Conservation (phyloP, 2,113 vertebrate genomes). For the Nothocercus nigrocapillus region DNA sequence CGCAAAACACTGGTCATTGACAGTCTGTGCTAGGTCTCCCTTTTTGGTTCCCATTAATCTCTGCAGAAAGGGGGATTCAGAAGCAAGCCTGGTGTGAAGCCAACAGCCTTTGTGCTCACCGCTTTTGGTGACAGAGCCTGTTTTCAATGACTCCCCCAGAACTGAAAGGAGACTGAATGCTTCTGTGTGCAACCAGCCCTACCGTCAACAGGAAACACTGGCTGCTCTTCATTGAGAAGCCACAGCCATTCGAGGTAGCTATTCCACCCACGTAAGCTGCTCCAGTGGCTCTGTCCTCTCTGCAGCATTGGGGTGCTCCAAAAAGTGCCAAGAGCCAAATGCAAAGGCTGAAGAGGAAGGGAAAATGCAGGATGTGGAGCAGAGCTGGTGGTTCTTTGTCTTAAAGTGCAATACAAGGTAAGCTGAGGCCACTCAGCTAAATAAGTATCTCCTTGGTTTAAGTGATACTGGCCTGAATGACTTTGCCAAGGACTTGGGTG, state of each 20-base stretch:
- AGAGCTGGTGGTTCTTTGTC: neutral
- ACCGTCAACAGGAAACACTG: neutral
- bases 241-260: accelerated
- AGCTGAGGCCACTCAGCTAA: neutral
- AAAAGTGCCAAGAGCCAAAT: neutral
- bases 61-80: neutral
- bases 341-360: neutral
- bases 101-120: neutral
- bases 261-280: neutral
- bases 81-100: neutral
- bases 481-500: neutral
- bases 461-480: neutral
- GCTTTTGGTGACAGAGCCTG: neutral
- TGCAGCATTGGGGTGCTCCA: neutral
- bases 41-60: neutral
- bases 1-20: neutral
- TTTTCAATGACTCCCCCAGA: neutral
- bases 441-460: neutral
- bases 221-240: neutral
- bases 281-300: neutral
- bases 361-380: neutral
- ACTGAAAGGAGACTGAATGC: neutral
- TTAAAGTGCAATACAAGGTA: neutral
- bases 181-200: neutral
- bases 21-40: neutral